Evolutionary conservation across 1,140 invertebrate species (phyloP), one percentile per base, ranked within the genome.

Genomic region (Spodoptera litura): DNA sequence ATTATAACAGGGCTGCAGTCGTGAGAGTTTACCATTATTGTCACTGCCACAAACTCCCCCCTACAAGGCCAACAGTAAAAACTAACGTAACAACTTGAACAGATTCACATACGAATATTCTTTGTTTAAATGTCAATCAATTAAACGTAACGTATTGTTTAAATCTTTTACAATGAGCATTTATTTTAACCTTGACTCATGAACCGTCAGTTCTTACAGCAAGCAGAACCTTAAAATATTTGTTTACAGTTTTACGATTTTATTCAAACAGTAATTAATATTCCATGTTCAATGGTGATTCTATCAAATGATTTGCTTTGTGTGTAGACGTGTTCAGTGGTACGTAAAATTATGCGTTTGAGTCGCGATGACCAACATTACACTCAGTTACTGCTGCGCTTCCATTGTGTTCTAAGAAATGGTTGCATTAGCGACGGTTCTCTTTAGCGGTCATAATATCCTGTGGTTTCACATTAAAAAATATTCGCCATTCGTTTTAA

Each of bases 1-100:
- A 90, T 89, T 87, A 91, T 87, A 86, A 86, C 78, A 84, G 84
- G 84, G 85, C 81, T 82, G 81, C 80, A 61, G 87, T 82, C 91
- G 91, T 92, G 92, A 86, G 89, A 93, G 80, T 81, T 83, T 81
- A 84, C 75, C 75, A 82, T 6, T 44, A 44, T 44, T 44, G 76
- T 82, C 83, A 90, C 89, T 88, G 85, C 86, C 78, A 81, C 62
- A 49, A 51, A 11, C 64, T 55, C 35, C 38, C 25, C 71, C 35
- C 55, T 15, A 53, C 5, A 2, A 25, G 56, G 25, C 72, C 38
- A 61, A 5, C 62, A 52, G 73, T 25, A 75, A 64, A 61, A 51
- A 25, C 31, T 20, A 20, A 20, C 20, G 58, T 75, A 44, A 44
- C 6, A 44, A 44, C 5, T 9, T 9, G 38, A 62, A 59, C 62